Evolutionary conservation across 2,888 invertebrate species (phyloP), one percentile per base, ranked within the genome.

Genomic region (Xylota sylvarum): DNA sequence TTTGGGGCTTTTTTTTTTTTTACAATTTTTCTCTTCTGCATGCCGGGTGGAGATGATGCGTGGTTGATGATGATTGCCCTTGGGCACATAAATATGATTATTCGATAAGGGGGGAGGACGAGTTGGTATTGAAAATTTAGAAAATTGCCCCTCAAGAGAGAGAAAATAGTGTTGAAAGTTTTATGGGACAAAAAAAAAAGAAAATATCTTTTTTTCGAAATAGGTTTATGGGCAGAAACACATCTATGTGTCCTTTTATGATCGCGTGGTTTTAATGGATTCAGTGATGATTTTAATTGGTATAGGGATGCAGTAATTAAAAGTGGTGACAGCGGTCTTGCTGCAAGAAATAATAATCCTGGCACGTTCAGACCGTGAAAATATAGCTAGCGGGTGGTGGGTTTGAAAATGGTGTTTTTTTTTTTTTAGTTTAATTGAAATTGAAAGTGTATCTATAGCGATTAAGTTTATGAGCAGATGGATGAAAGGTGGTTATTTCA

Each of bases 231-330:
- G 64, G 58, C 35, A 6, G 12, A 37, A 52, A 60, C 56, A 40
- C 23, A 80, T 60, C 67, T 46, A 32, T 74, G 81, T 72, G 72
- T 77, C 76, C 76, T 85, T 85, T 80, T 80, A 85, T 76, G 80
- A 70, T 70, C 46, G 73, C 64, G 79, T 74, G 85, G 76, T 65
- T 85, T 80, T 85, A 80, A 80, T 85, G 80, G 81, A 64, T 80
- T 56, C 62, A 72, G 70, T 72, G 80, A 80, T 80, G 70, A 48
- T 43, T 85, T 85, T 80, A 80, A 85, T 85, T 85, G 76, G 70
- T 76, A 58, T 52, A 32, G 72, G 79, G 58, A 64, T 56, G 67
- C 65, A 35, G 80, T 62, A 80, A 81, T 85, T 85, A 85, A 76
- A 85, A 72, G 80, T 72, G 85, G 80, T 60, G 85, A 80, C 85